Evolutionary conservation across 2,797 vertebrate genomes (phyloP).

Genomic region (Protonibea diacanthus): DNA sequence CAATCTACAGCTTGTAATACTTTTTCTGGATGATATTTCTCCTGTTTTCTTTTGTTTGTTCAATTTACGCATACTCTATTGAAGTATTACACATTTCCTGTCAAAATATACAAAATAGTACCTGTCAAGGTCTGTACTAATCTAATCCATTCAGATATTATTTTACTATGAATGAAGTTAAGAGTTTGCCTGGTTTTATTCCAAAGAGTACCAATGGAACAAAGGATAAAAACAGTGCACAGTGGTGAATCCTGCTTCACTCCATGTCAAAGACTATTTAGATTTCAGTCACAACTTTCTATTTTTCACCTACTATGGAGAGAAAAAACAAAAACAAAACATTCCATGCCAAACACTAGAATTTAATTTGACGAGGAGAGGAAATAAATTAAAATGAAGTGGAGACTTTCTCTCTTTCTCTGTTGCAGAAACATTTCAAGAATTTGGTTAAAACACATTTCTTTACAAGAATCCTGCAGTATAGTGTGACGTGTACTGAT

Average conservation of each 20-base stretch:
- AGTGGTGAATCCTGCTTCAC: neutral
- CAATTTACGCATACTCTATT: neutral
- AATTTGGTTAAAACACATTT: slow-evolving; percentile 7
- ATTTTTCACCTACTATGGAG: slow-evolving; percentile 11
- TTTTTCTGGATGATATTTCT: neutral
- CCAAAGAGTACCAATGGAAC: neutral
- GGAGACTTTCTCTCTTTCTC: slow-evolving; percentile 8
- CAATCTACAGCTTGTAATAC: neutral
- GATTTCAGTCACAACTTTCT: slow-evolving; percentile 15
- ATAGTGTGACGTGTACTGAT: neutral
- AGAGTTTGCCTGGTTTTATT: neutral
- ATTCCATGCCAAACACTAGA: slow-evolving; percentile 17
- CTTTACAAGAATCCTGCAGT: neutral
- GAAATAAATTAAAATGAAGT: slow-evolving; percentile 27
- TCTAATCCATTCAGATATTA: neutral
- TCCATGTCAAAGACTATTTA: slow-evolving; percentile 11
- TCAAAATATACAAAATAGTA: neutral
- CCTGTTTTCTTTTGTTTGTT: neutral
- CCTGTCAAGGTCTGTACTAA: neutral
- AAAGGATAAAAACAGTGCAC: neutral
- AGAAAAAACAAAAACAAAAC: slow-evolving; percentile 17
- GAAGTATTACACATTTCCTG: neutral
- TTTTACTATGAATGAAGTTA: neutral
- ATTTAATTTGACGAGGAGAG: slow-evolving; percentile 36
- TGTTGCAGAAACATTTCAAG: slow-evolving; percentile 20